Evolutionary conservation across 1,140 invertebrate species (phyloP), one percentile per base, ranked within the genome.

Genomic region (Sminthurides bifidus): DNA sequence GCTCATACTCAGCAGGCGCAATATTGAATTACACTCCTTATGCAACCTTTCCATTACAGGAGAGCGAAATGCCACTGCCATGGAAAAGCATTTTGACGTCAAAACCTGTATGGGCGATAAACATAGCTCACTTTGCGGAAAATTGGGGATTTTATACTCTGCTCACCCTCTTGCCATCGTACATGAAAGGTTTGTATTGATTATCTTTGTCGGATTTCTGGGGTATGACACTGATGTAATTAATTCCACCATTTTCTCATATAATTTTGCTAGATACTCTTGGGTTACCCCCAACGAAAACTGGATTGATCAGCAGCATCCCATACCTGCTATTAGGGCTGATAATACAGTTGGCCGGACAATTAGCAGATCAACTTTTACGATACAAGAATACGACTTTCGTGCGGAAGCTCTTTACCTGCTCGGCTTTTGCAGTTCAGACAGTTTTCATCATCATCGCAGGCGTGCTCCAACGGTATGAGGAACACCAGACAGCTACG

Each of bases 171-270:
- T 72, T 95, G 29, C 92, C 92, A 3, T 89, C 83, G 33, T 96
- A 91, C 70, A 84, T 96, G 78, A 85, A 79, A 74, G 84, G 85
- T 86, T n/a, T n/a, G n/a, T n/a, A n/a, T n/a, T n/a, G n/a, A n/a
- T n/a, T n/a, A n/a, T n/a, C n/a, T n/a, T n/a, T n/a, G n/a, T n/a
- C n/a, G n/a, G n/a, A n/a, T n/a, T n/a, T n/a, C n/a, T n/a, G n/a
- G n/a, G n/a, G n/a, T n/a, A n/a, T n/a, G n/a, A n/a, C n/a, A n/a
- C n/a, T n/a, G n/a, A n/a, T n/a, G n/a, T n/a, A n/a, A n/a, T n/a
- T n/a, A n/a, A n/a, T n/a, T n/a, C n/a, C n/a, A n/a, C n/a, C n/a
- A n/a, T n/a, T n/a, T n/a, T n/a, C n/a, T n/a, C n/a, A n/a, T n/a
- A n/a, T n/a, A n/a, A 49, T 49, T 49, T 5, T 49, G 45, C 27